Conservation (phyloP, 2,113 vertebrate species). For the Nothobranchius furzeri region DNA sequence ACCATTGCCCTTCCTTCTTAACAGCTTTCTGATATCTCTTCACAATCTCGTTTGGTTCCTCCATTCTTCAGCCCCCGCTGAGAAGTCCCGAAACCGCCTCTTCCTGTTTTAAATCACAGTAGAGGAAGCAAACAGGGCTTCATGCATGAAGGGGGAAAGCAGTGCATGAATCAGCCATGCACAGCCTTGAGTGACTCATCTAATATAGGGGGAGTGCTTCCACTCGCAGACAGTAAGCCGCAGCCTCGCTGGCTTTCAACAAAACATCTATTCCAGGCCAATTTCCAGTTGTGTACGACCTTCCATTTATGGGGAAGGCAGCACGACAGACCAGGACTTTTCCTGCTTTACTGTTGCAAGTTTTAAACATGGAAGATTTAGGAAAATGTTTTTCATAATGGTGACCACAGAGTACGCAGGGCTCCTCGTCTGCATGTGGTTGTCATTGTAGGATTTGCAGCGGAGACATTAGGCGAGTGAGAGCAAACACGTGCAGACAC, state of each 20-base stretch:
- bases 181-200: slow-evolving; percentile 71
- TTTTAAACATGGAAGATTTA: slow-evolving; percentile 44
- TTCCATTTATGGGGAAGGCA: slow-evolving; percentile 44
- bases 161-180: slow-evolving; percentile 52
- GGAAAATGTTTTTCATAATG: slow-evolving; percentile 52
- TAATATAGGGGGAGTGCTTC: slow-evolving; percentile 44
- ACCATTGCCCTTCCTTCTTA: neutral
- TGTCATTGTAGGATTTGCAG: slow-evolving; percentile 59
- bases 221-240: slow-evolving; percentile 49
- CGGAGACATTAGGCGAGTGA: slow-evolving; percentile 32
- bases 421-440: slow-evolving; percentile 65
- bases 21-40: slow-evolving; percentile 30
- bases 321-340: slow-evolving; percentile 30
- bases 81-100: slow-evolving; percentile 52
- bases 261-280: slow-evolving; percentile 64
- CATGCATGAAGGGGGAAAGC: slow-evolving; percentile 29
- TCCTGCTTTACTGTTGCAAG: slow-evolving; percentile 32
- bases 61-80: slow-evolving; percentile 38
- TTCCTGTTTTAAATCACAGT: slow-evolving; percentile 75
- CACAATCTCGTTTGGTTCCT: slow-evolving; percentile 26
- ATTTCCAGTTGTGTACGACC: slow-evolving; percentile 11
- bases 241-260: slow-evolving; percentile 48
- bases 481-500: slow-evolving; percentile 26
- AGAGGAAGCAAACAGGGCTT: slow-evolving; percentile 45
- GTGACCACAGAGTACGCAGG: slow-evolving; percentile 32